Evolutionary conservation across 2,888 invertebrate species (phyloP), one percentile per base, ranked within the genome.

Genomic region (Drosophila paranaensis): DNA sequence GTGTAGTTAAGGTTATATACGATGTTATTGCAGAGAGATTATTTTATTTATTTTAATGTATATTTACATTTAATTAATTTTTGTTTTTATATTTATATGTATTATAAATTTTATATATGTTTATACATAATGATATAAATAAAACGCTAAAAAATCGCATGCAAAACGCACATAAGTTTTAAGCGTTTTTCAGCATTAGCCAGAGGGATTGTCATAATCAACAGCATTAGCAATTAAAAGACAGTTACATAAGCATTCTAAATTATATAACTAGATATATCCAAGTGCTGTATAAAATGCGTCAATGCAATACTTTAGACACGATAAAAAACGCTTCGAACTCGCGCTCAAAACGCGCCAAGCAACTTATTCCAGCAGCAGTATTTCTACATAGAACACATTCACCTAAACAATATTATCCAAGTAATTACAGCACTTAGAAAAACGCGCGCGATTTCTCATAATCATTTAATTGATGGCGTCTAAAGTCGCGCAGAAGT

Each of bases 401-500:
- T n/a, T 9, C 27, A 30, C n/a, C 9, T n/a, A 46, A 46, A n/a
- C n/a, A 50, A 1, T 16, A 11, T 50, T 6, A 33, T 10, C 48
- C 16, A 30, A 3, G 2, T 16, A 27, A 40, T 54, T 27, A 39
- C 27, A 30, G 11, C 27, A 11, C 8, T 13, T 13, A 2, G 1
- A 14, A 43, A 42, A 35, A 42, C 55, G 42, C 55, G 30, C 42
- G 42, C 55, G 14, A 33, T 8, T 33, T 33, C 42, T 20, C 42
- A 5, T 25, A 45, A 13, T 8, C 55, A n/a, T 20, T 20, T 25
- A 43, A 35, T 56, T 25, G 11, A 33, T 13, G 5, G 58, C 53
- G 51, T 30, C 11, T 53, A 8, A 27, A 61, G 56, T 45, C 71
- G 56, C 63, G 40, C 14, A 6, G 14, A 20, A 65, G 13, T 27